Evolutionary conservation across 2,113 vertebrate species (phyloP), one percentile per base, ranked within the genome.

Genomic region (Cyprinodon tularosa): DNA sequence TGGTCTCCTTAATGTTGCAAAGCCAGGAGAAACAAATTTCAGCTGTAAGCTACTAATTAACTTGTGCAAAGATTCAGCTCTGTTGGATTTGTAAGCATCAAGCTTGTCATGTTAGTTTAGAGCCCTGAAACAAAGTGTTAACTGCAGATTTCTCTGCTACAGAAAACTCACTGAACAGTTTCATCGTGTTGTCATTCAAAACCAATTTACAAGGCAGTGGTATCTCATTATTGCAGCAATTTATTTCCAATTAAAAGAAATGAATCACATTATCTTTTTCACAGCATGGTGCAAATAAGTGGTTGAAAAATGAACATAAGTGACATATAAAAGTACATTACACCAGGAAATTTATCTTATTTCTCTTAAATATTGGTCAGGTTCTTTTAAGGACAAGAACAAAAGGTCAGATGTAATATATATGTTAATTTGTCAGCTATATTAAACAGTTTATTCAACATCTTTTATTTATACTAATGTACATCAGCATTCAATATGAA

Each of bases 161-260:
- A 77, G 5, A 12, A 78, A 83, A 66, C 15, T 22, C 68, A 76
- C 62, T 9, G 50, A 87, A 81, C 63, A 12, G 36, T 83, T 80
- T 80, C 75, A 77, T n/a, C 13, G 20, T 68, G 76, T 82, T 83
- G 82, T 91, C 86, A 84, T 91, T 91, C 36, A 37, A 86, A 90
- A 87, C 83, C 81, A 89, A 91, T 90, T 90, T 88, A 62, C 74
- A 73, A 84, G 84, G 84, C 87, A 83, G 81, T 76, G 73, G 84
- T 79, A 89, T 86, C 86, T 90, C 84, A 88, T 92, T 88, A 92
- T 90, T 86, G 78, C 83, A 89, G 83, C 86, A 86, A 90, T 92
- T 92, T 88, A 84, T 86, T 90, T 90, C 84, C 84, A 91, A 87
- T 92, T 91, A 90, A 66, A 81, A 77, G 70, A 82, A 88, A 88